Conservation (phyloP, 2,113 vertebrate species). For the Mobula birostris region DNA sequence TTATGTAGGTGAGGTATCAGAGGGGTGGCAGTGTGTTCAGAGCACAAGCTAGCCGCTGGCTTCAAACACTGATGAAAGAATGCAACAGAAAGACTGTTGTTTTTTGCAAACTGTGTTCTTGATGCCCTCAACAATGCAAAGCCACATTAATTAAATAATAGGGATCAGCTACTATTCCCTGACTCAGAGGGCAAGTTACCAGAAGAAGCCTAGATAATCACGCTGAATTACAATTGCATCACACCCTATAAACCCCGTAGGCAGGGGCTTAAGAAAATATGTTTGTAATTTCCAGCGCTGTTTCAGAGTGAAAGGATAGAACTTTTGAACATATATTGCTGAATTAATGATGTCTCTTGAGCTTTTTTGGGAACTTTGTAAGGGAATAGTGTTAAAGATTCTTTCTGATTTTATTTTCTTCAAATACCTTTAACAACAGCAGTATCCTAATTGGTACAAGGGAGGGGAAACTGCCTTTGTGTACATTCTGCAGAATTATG, state of each 20-base stretch:
- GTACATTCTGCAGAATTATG: too few relatives aligned
- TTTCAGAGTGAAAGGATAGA: background rate
- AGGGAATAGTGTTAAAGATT: background rate
- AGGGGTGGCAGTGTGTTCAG: background rate
- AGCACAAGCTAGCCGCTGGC: background rate
- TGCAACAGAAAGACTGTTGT: background rate
- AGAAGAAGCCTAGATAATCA: background rate
- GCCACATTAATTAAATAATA: background rate
- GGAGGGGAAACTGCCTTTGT: too few relatives aligned
- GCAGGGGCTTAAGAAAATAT: background rate
- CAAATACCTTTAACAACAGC: background rate
- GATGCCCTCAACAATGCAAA: background rate
- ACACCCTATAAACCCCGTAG: background rate
- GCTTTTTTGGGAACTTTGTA: background rate
- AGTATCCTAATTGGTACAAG: too few relatives aligned
- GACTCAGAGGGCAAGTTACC: background rate
- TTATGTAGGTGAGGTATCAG: background rate
- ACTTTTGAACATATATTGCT: background rate
- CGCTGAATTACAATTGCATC: background rate
- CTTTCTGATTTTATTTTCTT: background rate
- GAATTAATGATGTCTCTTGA: background rate
- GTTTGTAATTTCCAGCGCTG: background rate
- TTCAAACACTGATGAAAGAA: background rate
- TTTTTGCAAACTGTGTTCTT: background rate
- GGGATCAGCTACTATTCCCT: background rate